Base-by-base conservation (phyloP, 2,113 vertebrate species). In the Odocoileus virginianus region DNA sequence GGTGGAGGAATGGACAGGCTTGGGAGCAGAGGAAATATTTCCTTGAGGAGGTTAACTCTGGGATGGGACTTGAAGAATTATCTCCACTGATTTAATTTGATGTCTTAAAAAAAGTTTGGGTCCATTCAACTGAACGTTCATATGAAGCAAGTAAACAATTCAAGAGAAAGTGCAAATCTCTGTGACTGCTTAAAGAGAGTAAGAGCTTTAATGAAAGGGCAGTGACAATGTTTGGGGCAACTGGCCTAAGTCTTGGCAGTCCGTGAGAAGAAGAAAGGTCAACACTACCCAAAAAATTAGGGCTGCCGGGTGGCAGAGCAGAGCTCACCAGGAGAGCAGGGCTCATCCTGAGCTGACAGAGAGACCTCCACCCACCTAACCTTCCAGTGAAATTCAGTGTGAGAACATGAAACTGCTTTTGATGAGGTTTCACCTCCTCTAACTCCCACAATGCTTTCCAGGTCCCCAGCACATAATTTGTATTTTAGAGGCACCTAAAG, bases 371-470 rank as follows among this genome's bases (percentile, higher is more conserved):
- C 97, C 97, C 93, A 96, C 95, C 30, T 43, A 91, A 95, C n/a
- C 87, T 97, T 97, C 97, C 97, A 96, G 55, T 92, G 94, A 81
- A 74, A 58, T 71, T 94, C 79, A 33, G 0, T 23, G 19, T 92
- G 67, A 96, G 83, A 95, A 95, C 11, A 52, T 93, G 95, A 98
- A 97, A 95, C 94, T 95, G 95, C 45, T 89, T 93, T 95, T 58
- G 88, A 93, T 79, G 89, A 89, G 88, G 64, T 81, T 91, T 97
- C 16, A 2, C 93, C 89, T 57, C 67, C 91, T 87, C 79, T 76
- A 83, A 91, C 91, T 97, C 97, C 97, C 82, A 97, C 97, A 58
- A 33, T 12, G 60, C 95, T 98, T 96, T 97, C 96, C 96, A 97
- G 89, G 94, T 89, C 86, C 91, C 79, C 79, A 94, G 86, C 91